A percentile compares a stretch with the other conserved stretches of the same genome.
Evolutionary conservation across 2,797 vertebrate genomes (phyloP).

Genomic region (Bradypus variegatus): DNA sequence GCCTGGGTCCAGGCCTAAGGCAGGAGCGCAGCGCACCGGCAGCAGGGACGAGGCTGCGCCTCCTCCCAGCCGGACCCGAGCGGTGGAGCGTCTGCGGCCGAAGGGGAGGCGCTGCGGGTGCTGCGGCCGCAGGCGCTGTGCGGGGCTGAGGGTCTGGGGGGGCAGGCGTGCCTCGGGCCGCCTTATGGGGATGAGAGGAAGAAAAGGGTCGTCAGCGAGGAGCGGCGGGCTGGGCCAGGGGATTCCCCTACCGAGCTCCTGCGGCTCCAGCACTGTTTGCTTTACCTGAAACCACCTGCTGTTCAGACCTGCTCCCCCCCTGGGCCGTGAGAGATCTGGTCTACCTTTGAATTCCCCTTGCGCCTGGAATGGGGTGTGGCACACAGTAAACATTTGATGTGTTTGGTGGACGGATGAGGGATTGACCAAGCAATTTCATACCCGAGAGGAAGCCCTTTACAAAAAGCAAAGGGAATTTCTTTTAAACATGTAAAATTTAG

Average conservation of each 20-base stretch:
- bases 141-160: neutral
- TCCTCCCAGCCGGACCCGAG: too few relatives aligned
- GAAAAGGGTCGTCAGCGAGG: too few relatives aligned
- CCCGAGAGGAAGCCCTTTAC: neutral
- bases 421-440: too few relatives aligned
- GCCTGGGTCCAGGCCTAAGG: too few relatives aligned
- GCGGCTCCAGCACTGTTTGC: neutral
- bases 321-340: neutral
- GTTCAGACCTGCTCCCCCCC: too few relatives aligned
- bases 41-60: neutral
- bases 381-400: too few relatives aligned
- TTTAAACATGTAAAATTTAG: neutral
- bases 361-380: neutral
- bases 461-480: neutral
- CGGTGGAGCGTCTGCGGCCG: neutral
- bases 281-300: neutral
- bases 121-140: neutral
- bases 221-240: accelerated
- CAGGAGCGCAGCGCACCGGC: neutral
- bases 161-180: accelerated
- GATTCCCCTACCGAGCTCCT: too few relatives aligned
- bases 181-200: neutral
- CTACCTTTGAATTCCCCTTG: neutral
- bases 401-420: too few relatives aligned
- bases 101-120: neutral